These are phyloP conservation scores for Hemibagrus wyckioides DNA, from an alignment of 2,113 vertebrate species.

Conservation along the genomic window DNA sequence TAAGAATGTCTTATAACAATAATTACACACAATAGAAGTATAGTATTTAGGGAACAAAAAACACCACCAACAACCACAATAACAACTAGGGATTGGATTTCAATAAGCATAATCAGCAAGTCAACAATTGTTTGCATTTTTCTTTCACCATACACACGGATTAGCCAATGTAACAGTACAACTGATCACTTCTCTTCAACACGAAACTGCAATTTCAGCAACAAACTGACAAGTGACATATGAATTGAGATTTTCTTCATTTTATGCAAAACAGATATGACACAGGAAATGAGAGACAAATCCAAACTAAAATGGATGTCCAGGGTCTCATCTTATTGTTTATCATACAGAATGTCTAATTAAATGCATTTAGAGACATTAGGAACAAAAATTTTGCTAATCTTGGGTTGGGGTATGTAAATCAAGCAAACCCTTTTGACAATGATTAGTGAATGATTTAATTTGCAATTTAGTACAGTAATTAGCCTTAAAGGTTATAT, in stretches of 20 bases:
- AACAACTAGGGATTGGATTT: background rate
- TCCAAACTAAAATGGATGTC: background rate
- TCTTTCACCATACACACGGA: background rate
- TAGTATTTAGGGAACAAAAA: background rate
- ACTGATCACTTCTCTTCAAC: background rate
- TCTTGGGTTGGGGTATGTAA: too few species aligned
- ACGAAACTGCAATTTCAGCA: background rate
- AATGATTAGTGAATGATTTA: too few species aligned
- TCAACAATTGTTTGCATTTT: background rate
- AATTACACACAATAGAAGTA: background rate
- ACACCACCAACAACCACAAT: too few species aligned
- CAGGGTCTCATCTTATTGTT: too few species aligned
- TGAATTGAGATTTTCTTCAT: background rate
- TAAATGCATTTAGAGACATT: background rate
- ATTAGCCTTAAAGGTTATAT: too few species aligned
- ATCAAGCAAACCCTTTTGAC: too few species aligned
- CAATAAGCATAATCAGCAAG: background rate
- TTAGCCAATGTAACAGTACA: background rate
- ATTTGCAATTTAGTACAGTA: too few species aligned
- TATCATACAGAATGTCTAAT: background rate
- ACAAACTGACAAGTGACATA: background rate
- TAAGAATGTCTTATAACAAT: constrained; percentile 1
- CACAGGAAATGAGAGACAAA: too few species aligned
- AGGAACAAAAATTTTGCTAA: too few species aligned
- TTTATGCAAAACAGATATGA: background rate